These are phyloP conservation scores for Anoplophora glabripennis DNA, from an alignment of 1,140 invertebrate species.

Conservation along the genomic window DNA sequence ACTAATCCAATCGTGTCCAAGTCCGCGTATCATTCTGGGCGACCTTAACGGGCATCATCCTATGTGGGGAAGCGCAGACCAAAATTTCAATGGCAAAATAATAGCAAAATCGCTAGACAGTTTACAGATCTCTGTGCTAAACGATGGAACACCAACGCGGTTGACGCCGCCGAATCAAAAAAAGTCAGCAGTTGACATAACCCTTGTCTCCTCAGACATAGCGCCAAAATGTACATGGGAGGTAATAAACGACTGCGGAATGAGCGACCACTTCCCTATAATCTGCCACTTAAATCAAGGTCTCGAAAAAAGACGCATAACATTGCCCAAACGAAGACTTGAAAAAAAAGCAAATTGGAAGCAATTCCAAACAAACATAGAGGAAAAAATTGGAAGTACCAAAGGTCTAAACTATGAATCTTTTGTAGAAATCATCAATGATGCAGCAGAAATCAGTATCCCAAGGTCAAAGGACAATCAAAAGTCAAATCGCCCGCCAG, in stretches of 20 bases:
- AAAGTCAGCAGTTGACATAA: background rate
- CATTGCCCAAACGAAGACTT: no score
- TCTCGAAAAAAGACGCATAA: no score
- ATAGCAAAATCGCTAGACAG: background rate
- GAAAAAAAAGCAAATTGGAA: no score
- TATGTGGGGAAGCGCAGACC: background rate
- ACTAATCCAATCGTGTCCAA: background rate
- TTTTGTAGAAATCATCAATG: background rate
- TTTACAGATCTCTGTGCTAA: background rate
- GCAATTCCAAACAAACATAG: no score
- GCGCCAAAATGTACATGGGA: background rate
- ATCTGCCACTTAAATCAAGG: no score
- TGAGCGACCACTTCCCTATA: conserved; percentile 1
- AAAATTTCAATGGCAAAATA: background rate
- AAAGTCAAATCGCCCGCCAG: background rate
- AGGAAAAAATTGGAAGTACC: no score
- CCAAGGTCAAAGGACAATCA: background rate
- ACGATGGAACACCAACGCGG: background rate
- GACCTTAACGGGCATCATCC: conserved; percentile 3
- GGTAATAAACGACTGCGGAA: background rate
- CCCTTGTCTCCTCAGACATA: background rate
- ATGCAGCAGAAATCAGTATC: background rate
- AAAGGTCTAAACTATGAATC: no score
- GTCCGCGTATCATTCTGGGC: background rate
- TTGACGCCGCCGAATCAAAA: background rate